These are phyloP conservation scores for Sebastes diploproa DNA, from an alignment of 2,797 vertebrate genomes.

Conservation along the genomic window DNA sequence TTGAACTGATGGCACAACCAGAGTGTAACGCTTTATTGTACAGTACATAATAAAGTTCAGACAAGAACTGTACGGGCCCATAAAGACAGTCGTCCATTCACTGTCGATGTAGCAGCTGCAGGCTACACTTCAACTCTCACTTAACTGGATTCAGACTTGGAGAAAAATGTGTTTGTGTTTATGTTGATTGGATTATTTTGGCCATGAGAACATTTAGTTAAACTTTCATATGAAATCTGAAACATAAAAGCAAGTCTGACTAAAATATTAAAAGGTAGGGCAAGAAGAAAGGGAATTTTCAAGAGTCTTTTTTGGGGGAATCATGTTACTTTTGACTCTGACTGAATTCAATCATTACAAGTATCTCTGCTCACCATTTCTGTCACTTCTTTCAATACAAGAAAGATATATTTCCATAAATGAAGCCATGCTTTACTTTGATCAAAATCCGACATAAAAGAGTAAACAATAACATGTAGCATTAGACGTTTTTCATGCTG, in stretches of 20 bases:
- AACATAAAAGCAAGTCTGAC: not conserved
- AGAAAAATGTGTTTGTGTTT: slow-evolving; percentile 9
- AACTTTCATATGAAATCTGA: slow-evolving; percentile 14
- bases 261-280: slow-evolving; percentile 6
- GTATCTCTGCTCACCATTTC: not conserved
- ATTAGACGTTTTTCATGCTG: not conserved
- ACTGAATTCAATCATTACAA: not conserved
- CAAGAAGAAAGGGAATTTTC: not conserved
- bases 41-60: slow-evolving; percentile 44
- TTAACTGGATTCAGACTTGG: not conserved
- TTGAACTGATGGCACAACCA: slow-evolving; percentile 10
- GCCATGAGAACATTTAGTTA: not conserved
- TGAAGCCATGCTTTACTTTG: not conserved
- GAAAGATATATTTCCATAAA: not conserved
- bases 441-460: not conserved
- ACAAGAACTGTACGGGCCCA: slow-evolving; percentile 5
- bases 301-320: not conserved
- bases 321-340: not conserved
- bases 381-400: not conserved
- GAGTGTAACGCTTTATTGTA: slow-evolving; percentile 29
- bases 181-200: slow-evolving; percentile 18
- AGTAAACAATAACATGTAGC: not conserved
- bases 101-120: slow-evolving; percentile 17
- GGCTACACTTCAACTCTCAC: slow-evolving; percentile 29
- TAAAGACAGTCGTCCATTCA: slow-evolving; percentile 44